A percentile compares a stretch with the other conserved stretches of the same genome.
Evolutionary conservation across 1,140 invertebrate species (phyloP).

Genomic region (Drosophila fuyamai): DNA sequence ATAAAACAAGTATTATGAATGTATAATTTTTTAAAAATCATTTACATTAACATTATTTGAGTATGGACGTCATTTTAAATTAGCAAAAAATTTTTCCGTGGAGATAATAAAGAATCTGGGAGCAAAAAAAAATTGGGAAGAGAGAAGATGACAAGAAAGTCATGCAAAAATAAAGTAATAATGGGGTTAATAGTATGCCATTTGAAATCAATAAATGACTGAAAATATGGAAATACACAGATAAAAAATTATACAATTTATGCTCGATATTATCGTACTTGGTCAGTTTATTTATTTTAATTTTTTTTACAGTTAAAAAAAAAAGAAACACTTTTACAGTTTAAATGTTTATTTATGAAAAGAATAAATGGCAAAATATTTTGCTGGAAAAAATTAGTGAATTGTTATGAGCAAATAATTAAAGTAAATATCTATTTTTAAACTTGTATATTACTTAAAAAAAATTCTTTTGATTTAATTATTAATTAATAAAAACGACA

Average conservation of each 20-base stretch:
- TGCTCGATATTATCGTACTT: not conserved
- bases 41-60: not conserved
- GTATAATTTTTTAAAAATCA: no score
- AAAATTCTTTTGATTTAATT: not conserved
- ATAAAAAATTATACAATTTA: not conserved
- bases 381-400: no score
- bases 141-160: not conserved
- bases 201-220: slow-evolving; percentile 6
- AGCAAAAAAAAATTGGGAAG: not conserved
- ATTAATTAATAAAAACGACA: not conserved
- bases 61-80: no score
- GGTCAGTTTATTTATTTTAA: not conserved
- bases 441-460: no score
- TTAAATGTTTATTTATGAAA: no score
- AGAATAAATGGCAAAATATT: no score
- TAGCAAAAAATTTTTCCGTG: not conserved
- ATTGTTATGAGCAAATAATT: no score
- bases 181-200: slow-evolving; percentile 16
- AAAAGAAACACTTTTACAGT: no score
- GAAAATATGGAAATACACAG: not conserved
- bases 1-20: no score
- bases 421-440: no score
- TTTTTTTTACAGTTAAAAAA: no score
- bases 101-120: no score
- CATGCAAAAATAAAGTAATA: slow-evolving; percentile 2